Conservation (phyloP, 2,888 invertebrate genomes). For the Drosophila pseudotalamancana region DNA sequence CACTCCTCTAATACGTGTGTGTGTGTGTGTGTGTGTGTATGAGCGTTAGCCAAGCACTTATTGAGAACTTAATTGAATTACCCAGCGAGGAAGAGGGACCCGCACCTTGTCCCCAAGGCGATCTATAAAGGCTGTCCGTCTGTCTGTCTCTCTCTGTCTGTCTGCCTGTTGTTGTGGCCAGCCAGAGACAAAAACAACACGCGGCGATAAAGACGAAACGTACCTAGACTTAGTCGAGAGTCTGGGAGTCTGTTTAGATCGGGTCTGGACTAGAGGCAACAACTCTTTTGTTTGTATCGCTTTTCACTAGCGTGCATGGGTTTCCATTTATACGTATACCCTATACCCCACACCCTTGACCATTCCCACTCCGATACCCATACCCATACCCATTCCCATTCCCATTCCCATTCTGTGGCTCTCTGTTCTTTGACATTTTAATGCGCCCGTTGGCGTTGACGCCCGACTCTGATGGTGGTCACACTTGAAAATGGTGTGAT, state of each 20-base stretch:
- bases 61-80: constrained; percentile 78
- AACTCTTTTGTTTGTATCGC: constrained; percentile 74
- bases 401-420: constrained; percentile 21
- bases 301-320: constrained; percentile 58
- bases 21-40: constrained; percentile 17
- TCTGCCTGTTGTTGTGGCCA: constrained; percentile 48
- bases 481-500: constrained; percentile 74
- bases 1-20: constrained; percentile 31
- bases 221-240: constrained; percentile 23
- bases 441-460: constrained; percentile 77
- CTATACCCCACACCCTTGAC: too few relatives aligned
- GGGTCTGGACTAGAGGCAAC: constrained; percentile 43
- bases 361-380: constrained; percentile 2
- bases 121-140: constrained; percentile 36
- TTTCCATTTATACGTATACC: constrained; percentile 13
- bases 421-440: constrained; percentile 72
- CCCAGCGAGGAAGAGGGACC: constrained; percentile 44
- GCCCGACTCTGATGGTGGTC: constrained; percentile 72
- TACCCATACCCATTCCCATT: constrained; percentile 2
- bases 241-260: constrained; percentile 2
- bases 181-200: constrained; percentile 51
- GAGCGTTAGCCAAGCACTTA: constrained; percentile 62
- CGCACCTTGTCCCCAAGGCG: constrained; percentile 66
- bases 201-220: constrained; percentile 51
- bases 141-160: constrained; percentile 35